Conservation (phyloP, 2,888 invertebrate genomes). For the Drosophila borealis region DNA sequence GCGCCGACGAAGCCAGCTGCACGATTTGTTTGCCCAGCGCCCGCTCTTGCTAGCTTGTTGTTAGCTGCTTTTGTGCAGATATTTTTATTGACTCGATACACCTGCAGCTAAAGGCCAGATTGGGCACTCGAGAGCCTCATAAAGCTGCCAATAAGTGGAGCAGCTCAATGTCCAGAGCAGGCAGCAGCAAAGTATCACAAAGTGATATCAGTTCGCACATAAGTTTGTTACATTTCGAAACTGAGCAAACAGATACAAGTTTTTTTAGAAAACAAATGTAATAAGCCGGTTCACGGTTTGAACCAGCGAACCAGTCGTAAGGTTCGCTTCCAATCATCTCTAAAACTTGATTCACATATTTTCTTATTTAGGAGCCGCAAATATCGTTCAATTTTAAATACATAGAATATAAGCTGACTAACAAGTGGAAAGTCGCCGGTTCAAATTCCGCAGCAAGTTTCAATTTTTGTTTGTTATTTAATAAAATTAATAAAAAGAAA, state of each 20-base stretch:
- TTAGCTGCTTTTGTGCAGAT: conserved; percentile 41
- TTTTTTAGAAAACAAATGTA: background rate
- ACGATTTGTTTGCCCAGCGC: conserved; percentile 62
- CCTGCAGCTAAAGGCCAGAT: conserved; percentile 28
- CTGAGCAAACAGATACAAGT: background rate
- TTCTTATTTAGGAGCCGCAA: too few species aligned
- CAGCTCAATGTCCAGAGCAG: conserved; percentile 13
- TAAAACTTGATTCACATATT: too few species aligned
- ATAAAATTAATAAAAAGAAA: too few species aligned
- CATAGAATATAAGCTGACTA: too few species aligned
- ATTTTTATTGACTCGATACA: conserved; percentile 21
- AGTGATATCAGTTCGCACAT: background rate
- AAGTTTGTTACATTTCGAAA: background rate
- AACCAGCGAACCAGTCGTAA: too few species aligned
- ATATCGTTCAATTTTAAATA: too few species aligned
- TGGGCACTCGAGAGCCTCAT: conserved; percentile 18
- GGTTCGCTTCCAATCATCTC: too few species aligned
- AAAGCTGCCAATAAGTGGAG: conserved; percentile 55
- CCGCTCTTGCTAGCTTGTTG: conserved; percentile 15
- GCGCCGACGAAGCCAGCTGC: conserved; percentile 33
- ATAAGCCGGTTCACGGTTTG: too few species aligned
- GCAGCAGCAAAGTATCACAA: background rate
- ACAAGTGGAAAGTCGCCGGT: too few species aligned
- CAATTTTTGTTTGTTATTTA: too few species aligned
- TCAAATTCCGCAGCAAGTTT: too few species aligned